phyloP scores from a whole-genome alignment of 30 jellyfish, hydroid and myxozoan genomes.

The Aurelia sp. region DNA sequence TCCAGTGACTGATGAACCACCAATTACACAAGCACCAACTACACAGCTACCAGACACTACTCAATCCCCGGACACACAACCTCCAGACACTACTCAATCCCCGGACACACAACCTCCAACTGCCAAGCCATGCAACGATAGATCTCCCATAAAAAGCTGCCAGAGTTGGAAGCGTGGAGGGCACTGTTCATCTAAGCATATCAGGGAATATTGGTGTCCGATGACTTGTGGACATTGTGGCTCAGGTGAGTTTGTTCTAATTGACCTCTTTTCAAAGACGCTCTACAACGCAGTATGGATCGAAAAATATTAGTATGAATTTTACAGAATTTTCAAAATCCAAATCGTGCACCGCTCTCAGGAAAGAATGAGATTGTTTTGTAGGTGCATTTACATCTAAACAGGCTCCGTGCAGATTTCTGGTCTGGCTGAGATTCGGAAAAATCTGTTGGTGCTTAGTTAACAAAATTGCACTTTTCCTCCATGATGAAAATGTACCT shows the following conservation, averaged over 20 bases:
- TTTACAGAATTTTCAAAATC: too few species aligned
- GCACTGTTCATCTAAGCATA: constrained; percentile 9
- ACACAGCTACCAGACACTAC: constrained; percentile 17
- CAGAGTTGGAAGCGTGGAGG: constrained; percentile 20
- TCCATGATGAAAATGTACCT: too few species aligned
- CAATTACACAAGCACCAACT: constrained; percentile 42
- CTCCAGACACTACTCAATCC: constrained; percentile 4
- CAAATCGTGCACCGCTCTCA: too few species aligned
- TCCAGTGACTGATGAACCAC: neutral
- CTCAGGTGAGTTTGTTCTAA: neutral
- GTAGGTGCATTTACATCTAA: too few species aligned
- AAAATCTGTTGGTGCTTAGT: too few species aligned
- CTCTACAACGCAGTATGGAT: too few species aligned
- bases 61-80: constrained; percentile 8
- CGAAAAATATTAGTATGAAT: too few species aligned
- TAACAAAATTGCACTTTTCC: too few species aligned
- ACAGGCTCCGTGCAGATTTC: too few species aligned
- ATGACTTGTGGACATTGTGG: constrained; percentile 33
- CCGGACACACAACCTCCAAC: constrained; percentile 5
- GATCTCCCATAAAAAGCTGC: neutral
- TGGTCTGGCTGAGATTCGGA: too few species aligned
- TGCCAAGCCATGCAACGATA: constrained; percentile 16
- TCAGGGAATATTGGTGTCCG: constrained; percentile 23
- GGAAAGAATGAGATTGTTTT: too few species aligned
- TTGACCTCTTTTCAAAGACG: too few species aligned